These are phyloP conservation scores for Calliopsis andreniformis DNA, from an alignment of 1,140 invertebrate genomes.

Conservation along the genomic window DNA sequence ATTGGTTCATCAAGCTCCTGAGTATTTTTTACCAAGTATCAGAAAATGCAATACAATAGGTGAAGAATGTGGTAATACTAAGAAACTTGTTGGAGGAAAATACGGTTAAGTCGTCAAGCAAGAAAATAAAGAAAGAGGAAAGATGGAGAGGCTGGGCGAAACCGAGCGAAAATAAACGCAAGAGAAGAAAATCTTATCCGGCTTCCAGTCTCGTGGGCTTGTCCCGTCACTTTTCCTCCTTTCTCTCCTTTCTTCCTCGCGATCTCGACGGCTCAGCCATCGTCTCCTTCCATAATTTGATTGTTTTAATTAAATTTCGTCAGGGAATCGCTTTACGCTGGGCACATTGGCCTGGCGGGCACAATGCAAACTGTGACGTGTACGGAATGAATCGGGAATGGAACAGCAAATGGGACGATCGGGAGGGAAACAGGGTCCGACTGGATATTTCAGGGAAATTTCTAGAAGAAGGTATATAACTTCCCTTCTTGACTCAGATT, in stretches of 20 bases:
- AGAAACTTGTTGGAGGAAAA: slow-evolving; percentile 7
- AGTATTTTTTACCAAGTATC: no score
- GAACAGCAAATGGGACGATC: slow-evolving; percentile 69
- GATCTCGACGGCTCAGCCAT: slow-evolving; percentile 73
- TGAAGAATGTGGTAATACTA: not conserved
- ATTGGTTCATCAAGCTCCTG: no score
- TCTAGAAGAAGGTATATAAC: not conserved
- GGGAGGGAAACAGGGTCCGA: slow-evolving; percentile 17
- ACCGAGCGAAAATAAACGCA: slow-evolving; percentile 72
- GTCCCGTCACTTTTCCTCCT: slow-evolving; percentile 63
- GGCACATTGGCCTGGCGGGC: slow-evolving; percentile 76
- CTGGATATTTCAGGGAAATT: slow-evolving; percentile 24
- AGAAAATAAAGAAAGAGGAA: slow-evolving; percentile 17
- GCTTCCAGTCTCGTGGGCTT: slow-evolving; percentile 64
- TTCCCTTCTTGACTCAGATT: not conserved
- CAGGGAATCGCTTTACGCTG: slow-evolving; percentile 79
- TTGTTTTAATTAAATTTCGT: slow-evolving; percentile 82
- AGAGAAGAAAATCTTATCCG: slow-evolving; percentile 76
- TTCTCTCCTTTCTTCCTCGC: slow-evolving; percentile 60
- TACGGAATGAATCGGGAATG: slow-evolving; percentile 76
- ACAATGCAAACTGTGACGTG: slow-evolving; percentile 80
- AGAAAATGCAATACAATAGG: slow-evolving; percentile 17
- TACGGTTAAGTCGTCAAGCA: slow-evolving; percentile 12
- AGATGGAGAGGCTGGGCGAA: slow-evolving; percentile 34
- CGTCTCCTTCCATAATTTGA: slow-evolving; percentile 80